A percentile compares a stretch with the other conserved stretches of the same genome.
Conservation (phyloP, 2,888 invertebrate species). For the Keiferia lycopersicella region DNA sequence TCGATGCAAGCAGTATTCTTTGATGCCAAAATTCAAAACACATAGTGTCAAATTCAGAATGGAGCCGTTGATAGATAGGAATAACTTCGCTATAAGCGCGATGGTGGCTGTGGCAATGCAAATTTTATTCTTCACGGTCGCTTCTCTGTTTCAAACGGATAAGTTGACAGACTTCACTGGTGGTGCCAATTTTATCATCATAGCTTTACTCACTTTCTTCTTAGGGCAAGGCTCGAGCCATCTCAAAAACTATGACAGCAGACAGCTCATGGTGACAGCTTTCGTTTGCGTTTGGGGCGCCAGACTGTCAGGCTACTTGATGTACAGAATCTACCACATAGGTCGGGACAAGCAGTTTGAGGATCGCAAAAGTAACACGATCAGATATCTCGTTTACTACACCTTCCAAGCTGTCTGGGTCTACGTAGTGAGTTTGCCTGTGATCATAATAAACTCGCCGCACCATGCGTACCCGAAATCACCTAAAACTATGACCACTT, state of each 20-base stretch:
- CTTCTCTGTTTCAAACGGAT: conserved; percentile 92
- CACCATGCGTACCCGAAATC: conserved; percentile 87
- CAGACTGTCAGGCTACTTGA: conserved; percentile 91
- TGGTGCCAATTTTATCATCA: conserved; percentile 94
- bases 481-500: conserved; percentile 92
- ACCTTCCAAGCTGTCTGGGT: conserved; percentile 97
- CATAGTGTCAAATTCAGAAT: conserved; percentile 70
- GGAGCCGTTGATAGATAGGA: conserved; percentile 89
- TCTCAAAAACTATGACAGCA: conserved; percentile 89
- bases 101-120: conserved; percentile 93
- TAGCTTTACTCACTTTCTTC: conserved; percentile 93
- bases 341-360: conserved; percentile 95
- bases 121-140: conserved; percentile 92
- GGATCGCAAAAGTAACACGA: conserved; percentile 91
- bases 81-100: conserved; percentile 93
- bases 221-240: conserved; percentile 89
- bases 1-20: conserved; percentile 52
- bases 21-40: conserved; percentile 58
- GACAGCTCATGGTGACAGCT: conserved; percentile 94
- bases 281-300: conserved; percentile 94
- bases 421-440: conserved; percentile 93
- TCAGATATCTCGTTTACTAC: conserved; percentile 96
- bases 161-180: conserved; percentile 97
- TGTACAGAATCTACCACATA: conserved; percentile 95
- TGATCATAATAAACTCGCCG: conserved; percentile 94